Conservation (phyloP, 2,888 invertebrate genomes). For the Nemurella pictetii region DNA sequence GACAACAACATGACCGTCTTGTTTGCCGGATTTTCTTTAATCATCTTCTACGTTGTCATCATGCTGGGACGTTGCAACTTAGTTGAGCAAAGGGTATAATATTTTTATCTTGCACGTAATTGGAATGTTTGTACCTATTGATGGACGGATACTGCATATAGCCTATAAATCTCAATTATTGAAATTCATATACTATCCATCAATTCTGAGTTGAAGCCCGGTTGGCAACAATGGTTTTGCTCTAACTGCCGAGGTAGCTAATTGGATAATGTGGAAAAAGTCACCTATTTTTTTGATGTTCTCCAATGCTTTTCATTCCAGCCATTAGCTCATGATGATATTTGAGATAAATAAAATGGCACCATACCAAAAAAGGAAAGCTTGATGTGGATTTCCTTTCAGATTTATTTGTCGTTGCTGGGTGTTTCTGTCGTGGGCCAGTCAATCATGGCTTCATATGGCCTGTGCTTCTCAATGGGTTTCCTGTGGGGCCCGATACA, state of each 20-base stretch:
- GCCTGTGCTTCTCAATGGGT: conserved; percentile 51
- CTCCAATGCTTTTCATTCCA: no score
- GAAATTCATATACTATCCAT: no score
- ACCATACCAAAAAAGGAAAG: no score
- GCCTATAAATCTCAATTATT: no score
- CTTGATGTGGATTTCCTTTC: no score
- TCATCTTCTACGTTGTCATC: conserved; percentile 50
- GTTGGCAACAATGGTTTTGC: not conserved
- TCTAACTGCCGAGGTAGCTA: not conserved
- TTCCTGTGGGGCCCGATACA: conserved; percentile 52
- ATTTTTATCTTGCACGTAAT: no score
- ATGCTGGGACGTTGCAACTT: conserved; percentile 52
- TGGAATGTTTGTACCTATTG: not conserved
- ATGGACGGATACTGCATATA: no score
- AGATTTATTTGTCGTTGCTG: conserved; percentile 46
- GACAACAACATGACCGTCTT: conserved; percentile 50
- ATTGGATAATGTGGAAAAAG: no score
- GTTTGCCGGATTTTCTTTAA: conserved; percentile 50
- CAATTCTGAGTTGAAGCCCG: no score
- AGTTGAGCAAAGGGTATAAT: conserved; percentile 50
- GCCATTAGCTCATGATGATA: no score
- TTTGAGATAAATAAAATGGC: no score
- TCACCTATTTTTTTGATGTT: not conserved
- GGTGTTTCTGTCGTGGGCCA: conserved; percentile 52
- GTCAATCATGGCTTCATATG: conserved; percentile 51